Conservation (phyloP, 2,113 vertebrate genomes). For the Zapus hudsonius region DNA sequence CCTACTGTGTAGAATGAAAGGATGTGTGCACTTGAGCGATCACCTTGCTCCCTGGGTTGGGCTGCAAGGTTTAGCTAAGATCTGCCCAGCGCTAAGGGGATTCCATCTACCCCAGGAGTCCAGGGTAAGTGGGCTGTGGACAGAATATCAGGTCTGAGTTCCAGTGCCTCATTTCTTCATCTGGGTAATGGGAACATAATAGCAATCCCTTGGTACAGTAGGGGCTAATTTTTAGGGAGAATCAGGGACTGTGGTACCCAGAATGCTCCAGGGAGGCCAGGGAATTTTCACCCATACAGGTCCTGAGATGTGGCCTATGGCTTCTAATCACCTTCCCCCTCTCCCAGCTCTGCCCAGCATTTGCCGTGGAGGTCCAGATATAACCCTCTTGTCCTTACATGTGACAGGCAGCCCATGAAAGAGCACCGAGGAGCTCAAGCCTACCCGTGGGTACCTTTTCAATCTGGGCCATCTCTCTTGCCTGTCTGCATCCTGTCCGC, state of each 20-base stretch:
- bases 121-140: background rate
- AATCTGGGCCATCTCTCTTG: background rate
- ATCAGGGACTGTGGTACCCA: accelerated
- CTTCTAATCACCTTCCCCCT: background rate
- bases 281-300: too few relatives aligned
- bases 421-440: background rate
- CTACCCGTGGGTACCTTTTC: accelerated
- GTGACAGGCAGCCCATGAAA: background rate
- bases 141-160: background rate
- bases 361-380: background rate
- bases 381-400: background rate
- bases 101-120: background rate
- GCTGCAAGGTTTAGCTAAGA: background rate
- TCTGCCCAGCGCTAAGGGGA: background rate
- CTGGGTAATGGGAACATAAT: background rate
- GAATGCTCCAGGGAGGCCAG: background rate
- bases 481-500: background rate
- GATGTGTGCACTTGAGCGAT: background rate
- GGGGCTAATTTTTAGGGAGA: background rate
- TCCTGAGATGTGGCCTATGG: background rate
- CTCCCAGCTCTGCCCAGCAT: background rate
- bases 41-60: accelerated
- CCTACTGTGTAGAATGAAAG: background rate
- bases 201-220: background rate
- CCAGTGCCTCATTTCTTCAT: background rate